These are phyloP conservation scores for Hoplostethus atlanticus DNA, from an alignment of 2,797 vertebrate genomes.

Conservation along the genomic window DNA sequence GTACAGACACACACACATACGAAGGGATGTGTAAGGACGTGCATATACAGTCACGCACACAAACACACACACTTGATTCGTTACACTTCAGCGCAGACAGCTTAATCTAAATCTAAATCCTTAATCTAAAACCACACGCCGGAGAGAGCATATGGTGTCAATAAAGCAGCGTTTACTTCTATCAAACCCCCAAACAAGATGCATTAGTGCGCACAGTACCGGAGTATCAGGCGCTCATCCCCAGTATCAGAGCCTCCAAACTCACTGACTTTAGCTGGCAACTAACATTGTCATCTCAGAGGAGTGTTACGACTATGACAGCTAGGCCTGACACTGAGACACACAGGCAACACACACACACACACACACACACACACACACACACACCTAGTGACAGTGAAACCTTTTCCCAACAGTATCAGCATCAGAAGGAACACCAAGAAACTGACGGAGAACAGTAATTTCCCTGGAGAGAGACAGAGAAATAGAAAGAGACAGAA, in stretches of 20 bases:
- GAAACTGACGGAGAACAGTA: conserved; percentile 95
- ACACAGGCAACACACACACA: conserved; percentile 31
- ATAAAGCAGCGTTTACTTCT: conserved; percentile 10
- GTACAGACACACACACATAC: background rate
- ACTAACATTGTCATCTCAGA: conserved; percentile 36
- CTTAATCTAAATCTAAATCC: conserved; percentile 44
- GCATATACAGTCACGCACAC: conserved; percentile 13
- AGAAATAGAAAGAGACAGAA: conserved; percentile 58
- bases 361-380: conserved; percentile 3
- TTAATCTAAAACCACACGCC: too few relatives aligned
- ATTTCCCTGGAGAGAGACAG: conserved; percentile 88
- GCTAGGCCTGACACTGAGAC: conserved; percentile 35
- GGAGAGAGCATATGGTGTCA: conserved; percentile 29
- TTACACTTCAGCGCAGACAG: conserved; percentile 13
- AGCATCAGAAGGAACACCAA: conserved; percentile 94
- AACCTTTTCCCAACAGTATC: conserved; percentile 93
- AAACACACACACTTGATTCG: conserved; percentile 19
- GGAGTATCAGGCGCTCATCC: conserved; percentile 31
- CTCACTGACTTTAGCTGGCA: conserved; percentile 53
- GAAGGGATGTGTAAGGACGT: background rate
- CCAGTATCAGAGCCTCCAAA: background rate
- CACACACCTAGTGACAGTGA: conserved; percentile 91
- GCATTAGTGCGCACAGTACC: background rate
- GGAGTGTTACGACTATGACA: conserved; percentile 38
- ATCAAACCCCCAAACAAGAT: background rate